A percentile compares a stretch with the other conserved stretches of the same genome.
Evolutionary conservation across 2,797 vertebrate species (phyloP).

Genomic region (Pangasius larnaudii): DNA sequence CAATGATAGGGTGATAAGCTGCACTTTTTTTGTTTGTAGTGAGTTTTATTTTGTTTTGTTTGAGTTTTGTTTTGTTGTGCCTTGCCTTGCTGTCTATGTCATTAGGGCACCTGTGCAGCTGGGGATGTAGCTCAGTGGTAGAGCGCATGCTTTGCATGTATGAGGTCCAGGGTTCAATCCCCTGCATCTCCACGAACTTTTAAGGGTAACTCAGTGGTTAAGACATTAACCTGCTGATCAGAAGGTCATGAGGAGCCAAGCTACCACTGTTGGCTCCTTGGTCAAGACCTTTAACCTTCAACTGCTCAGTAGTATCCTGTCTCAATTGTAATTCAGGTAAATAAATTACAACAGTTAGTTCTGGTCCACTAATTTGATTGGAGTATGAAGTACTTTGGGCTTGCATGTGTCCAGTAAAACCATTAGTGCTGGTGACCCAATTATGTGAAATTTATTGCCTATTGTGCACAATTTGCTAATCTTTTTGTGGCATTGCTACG

Average conservation of each 20-base stretch:
- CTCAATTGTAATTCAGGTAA: neutral
- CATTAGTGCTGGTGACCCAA: too few species aligned
- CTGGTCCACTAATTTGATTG: neutral
- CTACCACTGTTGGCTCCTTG: neutral
- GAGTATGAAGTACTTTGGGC: too few species aligned
- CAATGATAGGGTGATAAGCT: too few species aligned
- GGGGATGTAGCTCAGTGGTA: slow-evolving; percentile 49
- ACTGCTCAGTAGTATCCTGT: too few species aligned
- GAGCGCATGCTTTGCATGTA: slow-evolving; percentile 63
- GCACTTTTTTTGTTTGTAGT: too few species aligned
- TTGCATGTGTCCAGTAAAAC: too few species aligned
- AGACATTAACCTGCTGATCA: neutral
- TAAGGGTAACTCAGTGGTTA: neutral
- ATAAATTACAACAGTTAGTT: neutral
- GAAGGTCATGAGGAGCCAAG: neutral
- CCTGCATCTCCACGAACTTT: slow-evolving; percentile 15
- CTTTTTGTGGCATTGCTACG: too few species aligned
- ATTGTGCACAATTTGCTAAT: too few species aligned
- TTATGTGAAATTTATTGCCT: too few species aligned
- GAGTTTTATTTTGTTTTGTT: too few species aligned
- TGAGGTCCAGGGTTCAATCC: slow-evolving; percentile 62
- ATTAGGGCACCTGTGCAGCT: accelerated
- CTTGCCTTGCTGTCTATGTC: too few species aligned
- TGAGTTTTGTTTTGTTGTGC: too few species aligned
- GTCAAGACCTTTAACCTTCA: neutral